Base-by-base conservation (phyloP, 2,888 invertebrate species). In the Metopia argyrocephala region DNA sequence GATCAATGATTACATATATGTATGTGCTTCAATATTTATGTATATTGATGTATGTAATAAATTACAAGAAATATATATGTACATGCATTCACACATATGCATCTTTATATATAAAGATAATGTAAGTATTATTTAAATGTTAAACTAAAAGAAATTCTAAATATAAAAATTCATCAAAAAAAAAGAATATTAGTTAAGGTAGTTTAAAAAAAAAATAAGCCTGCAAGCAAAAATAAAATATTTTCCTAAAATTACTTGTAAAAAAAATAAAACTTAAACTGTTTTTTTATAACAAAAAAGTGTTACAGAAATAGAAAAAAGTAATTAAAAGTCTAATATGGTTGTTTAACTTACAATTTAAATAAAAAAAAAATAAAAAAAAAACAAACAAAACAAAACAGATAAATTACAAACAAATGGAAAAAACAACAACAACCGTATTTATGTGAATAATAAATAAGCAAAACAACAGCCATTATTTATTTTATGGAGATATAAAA, bases 391-490 rank as follows among this genome's bases (percentile, higher is more conserved):
- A 21, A 48, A 45, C 12, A 56, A 50, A 21, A n/a, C n/a, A 82
- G 75, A 21, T 12, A 64, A 38, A 74, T 7, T 18, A 38, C 20
- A 59, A 45, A 61, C 18, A 20, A 25, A 28, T 27, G n/a, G n/a
- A n/a, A n/a, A n/a, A 23, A 65, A 45, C 15, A 64, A 5, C 6
- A 56, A 70, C 81, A 76, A 76, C 68, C 68, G 71, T 78, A 76
- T 75, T 83, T 27, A 82, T 73, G 71, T 83, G 70, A 59, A 81
- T 73, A 83, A 81, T n/a, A n/a, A n/a, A n/a, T n/a, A n/a, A n/a
- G n/a, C 74, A 83, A 59, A 71, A 84, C 1, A 56, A 50, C 48
- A 62, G 69, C 76, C 76, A 76, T 45, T 48, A 4, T 62, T 69
- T 46, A 31, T 31, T 31, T 9, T 12, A 31, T 12, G 31, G 31